Evolutionary conservation across 2,888 invertebrate genomes (phyloP), one percentile per base, ranked within the genome.

Genomic region (Cryptus armator): DNA sequence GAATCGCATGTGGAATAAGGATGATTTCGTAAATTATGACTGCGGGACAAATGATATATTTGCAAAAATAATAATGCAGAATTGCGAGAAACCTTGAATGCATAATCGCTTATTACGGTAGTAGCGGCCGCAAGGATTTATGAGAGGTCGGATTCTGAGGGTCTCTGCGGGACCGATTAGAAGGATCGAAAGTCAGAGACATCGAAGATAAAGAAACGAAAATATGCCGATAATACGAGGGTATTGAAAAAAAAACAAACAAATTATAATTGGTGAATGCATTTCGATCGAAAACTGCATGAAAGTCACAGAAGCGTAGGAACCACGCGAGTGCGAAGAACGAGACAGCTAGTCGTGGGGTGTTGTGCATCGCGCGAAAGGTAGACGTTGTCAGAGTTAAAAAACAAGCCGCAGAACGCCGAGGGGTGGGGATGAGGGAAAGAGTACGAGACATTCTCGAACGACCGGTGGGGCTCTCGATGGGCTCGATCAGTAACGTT

Each of bases 401-500:
- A 16, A 48, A 32, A 48, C 44, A n/a, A 59, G 62, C 29, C 24
- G 14, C 6, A 3, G 1, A 62, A 24, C 51, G 43, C 48, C 2
- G 51, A n/a, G 37, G 19, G 2, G 44, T 19, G 32, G 66, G 53
- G 66, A n/a, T 51, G 44, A 75, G 62, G 32, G 66, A 66, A n/a
- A 64, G 44, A 75, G 62, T 32, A 62, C 32, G 66, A n/a, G 32
- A 37, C 16, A 66, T 82, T 82, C 24, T 44, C 53, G 46, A 66
- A 44, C 82, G 64, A 64, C 43, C 64, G 53, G 12, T 9, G 62
- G 67, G 64, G 51, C 10, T 32, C 29, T 46, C 24, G 44, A 70
- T 51, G 29, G 48, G 51, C 71, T 43, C 12, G 71, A 71, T 71
- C 71, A 43, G 71, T 43, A 24, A 48, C 48, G 24, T 46, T 48